Conservation (phyloP, 2,888 invertebrate species). For the Galerucella pusilla region DNA sequence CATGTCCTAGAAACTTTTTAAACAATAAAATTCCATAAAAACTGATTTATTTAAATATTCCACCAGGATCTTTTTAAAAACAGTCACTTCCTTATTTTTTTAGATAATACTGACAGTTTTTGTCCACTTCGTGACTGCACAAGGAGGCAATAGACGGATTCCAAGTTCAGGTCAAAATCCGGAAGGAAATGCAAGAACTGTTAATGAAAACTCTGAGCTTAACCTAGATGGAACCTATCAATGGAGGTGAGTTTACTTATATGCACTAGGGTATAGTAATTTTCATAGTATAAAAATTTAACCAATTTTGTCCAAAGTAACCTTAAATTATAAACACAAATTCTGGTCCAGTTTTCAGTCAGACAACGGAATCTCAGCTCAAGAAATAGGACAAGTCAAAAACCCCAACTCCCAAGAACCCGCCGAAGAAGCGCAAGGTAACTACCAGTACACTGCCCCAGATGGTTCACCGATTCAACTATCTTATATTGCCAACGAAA, state of each 20-base stretch:
- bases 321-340: not conserved
- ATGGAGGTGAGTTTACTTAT: conserved; percentile 64
- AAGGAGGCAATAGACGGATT: conserved; percentile 29
- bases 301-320: not conserved
- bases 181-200: conserved; percentile 53
- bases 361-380: conserved; percentile 68
- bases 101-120: conserved; percentile 28
- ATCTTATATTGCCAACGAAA: conserved; percentile 75
- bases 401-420: conserved; percentile 66
- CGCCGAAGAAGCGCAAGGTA: conserved; percentile 67
- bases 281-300: not conserved
- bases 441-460: conserved; percentile 70
- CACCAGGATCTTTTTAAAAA: no score
- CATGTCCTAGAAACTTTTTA: no score
- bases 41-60: no score
- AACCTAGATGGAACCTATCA: conserved; percentile 67
- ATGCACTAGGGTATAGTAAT: not conserved
- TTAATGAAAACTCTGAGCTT: conserved; percentile 62
- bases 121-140: conserved; percentile 7
- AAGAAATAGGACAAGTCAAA: conserved; percentile 62
- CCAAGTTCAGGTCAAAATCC: conserved; percentile 27
- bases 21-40: no score
- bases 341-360: conserved; percentile 63
- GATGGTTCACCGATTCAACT: conserved; percentile 73
- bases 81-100: not conserved